Percentiles rank a stretch among this genome's conserved stretches.
Evolutionary conservation across 2,888 invertebrate species (phyloP).

Genomic region (Pharmacophagus antenor): DNA sequence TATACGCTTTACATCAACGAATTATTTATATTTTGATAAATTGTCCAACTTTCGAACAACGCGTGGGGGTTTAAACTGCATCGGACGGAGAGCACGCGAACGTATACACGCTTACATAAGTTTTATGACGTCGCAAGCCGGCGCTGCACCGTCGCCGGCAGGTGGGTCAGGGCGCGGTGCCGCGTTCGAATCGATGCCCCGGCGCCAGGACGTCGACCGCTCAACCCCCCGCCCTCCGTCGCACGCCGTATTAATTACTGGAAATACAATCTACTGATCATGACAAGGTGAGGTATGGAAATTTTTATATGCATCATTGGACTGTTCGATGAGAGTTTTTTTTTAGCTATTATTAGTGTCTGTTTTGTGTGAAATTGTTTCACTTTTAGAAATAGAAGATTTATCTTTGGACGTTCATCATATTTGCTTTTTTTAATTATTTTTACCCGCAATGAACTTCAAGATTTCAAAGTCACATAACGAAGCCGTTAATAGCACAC

Average conservation of each 20-base stretch:
- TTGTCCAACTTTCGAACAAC: not conserved
- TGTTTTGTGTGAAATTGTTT: no score
- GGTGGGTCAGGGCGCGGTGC: constrained; percentile 30
- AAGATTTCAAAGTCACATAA: no score
- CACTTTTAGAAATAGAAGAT: no score
- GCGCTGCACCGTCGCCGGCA: constrained; percentile 18
- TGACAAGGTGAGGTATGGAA: not conserved
- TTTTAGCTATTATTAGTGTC: not conserved
- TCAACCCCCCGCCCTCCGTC: constrained; percentile 34
- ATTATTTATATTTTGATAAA: no score
- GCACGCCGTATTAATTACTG: constrained; percentile 28
- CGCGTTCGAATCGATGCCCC: constrained; percentile 33
- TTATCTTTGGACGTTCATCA: no score
- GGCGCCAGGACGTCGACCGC: constrained; percentile 29
- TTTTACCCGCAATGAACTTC: no score
- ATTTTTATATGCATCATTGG: not conserved
- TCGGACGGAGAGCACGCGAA: not conserved
- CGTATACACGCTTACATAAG: constrained; percentile 6
- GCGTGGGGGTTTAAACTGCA: not conserved
- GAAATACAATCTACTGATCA: constrained; percentile 18
- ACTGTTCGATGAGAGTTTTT: not conserved
- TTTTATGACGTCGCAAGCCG: constrained; percentile 16
- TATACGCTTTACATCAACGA: no score
- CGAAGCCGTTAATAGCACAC: no score
- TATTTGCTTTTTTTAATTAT: no score